Evolutionary conservation across 2,797 vertebrate genomes (phyloP), one percentile per base, ranked within the genome.

Genomic region (Gouania willdenowi): DNA sequence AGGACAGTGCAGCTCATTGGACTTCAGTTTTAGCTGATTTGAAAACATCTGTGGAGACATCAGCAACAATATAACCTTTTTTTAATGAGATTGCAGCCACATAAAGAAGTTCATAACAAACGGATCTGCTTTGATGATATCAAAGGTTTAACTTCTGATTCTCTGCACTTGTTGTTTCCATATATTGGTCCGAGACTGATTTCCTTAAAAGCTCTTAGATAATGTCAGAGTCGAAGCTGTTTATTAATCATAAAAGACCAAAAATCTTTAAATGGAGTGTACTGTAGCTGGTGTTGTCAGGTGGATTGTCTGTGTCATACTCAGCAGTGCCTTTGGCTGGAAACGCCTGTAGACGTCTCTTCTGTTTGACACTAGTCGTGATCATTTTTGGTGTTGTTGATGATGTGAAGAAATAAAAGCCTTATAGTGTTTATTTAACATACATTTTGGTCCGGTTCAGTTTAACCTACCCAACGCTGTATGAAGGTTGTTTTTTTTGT

Each of bases 321-420:
- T 87, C 88, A 84, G 88, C 80, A 86, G 94, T 98, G 94, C 95
- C 95, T 98, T 96, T 90, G 87, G 86, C 89, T 84, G 86, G 84
- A 49, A 64, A 63, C 61, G 38, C 31, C 51, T 47, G 54, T 40
- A 34, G 36, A 69, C 30, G 15, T 56, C 45, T 58, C 34, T 33
- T 51, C 25, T 38, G 38, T 71, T 47, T 41, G 41, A 41, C 16
- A 2, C 5, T 20, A 48, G 22, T 50, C 24, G 26, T 33, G 34
- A 53, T 35, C 13, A 35, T n/a, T n/a, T 40, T 44, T 26, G 34
- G 11, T 55, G 46, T 52, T 44, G 29, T 41, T 15, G 21, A 27
- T 24, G 21, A 21, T 52, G 31, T 52, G 31, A 39, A n/a, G 4
- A 24, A n/a, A n/a, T 24, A 24, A 5, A 24, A n/a, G 9, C 22